These are phyloP conservation scores for Buteo buteo DNA, from an alignment of 2,113 vertebrate genomes.

Conservation along the genomic window DNA sequence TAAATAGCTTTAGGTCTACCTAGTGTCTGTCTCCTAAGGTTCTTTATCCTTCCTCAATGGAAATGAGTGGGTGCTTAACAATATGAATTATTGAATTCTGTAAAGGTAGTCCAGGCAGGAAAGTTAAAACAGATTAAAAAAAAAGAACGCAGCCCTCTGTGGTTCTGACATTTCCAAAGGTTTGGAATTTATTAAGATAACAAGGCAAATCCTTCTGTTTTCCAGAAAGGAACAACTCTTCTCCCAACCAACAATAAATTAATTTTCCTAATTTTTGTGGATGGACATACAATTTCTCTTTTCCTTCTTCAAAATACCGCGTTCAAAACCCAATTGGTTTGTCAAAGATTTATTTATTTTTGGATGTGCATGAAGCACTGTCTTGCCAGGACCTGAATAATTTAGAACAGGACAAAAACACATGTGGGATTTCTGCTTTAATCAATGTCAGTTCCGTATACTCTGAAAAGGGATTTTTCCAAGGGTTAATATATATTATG, in stretches of 20 bases:
- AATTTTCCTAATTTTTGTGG: slow-evolving; percentile 8
- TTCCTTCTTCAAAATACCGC: slow-evolving; percentile 4
- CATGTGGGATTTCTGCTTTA: slow-evolving; percentile 45
- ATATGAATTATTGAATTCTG: neutral
- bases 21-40: neutral
- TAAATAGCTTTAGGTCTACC: neutral
- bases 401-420: slow-evolving; percentile 46
- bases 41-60: neutral
- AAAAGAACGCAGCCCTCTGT: neutral
- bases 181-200: slow-evolving; percentile 49
- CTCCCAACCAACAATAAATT: slow-evolving; percentile 28
- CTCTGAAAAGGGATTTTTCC: neutral
- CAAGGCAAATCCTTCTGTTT: slow-evolving; percentile 37
- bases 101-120: neutral
- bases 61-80: neutral
- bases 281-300: neutral
- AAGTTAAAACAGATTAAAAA: neutral
- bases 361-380: neutral
- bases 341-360: slow-evolving; percentile 45
- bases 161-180: neutral
- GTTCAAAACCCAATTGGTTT: neutral
- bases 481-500: slow-evolving; percentile 18
- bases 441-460: slow-evolving; percentile 24
- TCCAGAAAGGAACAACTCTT: slow-evolving; percentile 35
- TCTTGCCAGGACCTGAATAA: slow-evolving; percentile 15